Base-by-base conservation (phyloP, 2,113 vertebrate genomes). In the Struthidea cinerea region DNA sequence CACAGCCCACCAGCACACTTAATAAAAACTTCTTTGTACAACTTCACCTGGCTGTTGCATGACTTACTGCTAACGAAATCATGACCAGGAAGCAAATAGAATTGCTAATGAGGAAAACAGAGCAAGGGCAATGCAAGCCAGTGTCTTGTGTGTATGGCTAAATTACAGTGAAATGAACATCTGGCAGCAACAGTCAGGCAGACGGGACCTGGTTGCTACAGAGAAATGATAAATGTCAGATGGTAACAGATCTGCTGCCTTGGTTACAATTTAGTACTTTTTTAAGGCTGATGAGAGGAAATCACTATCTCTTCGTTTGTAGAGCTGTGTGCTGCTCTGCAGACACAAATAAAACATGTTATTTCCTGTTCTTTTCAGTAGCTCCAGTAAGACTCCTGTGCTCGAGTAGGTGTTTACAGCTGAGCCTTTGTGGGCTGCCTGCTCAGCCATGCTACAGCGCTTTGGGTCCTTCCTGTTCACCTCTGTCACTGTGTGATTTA, bases 121-220 rank as follows among this genome's bases (percentile, higher is more conserved):
- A 94, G 76, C 68, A 78, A 90, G 75, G 88, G 78, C 79, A 89
- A 27, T 33, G 59, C 64, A 81, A 94, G 47, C 32, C 85, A 28
- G 47, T 85, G 56, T 92, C 85, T 90, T 84, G 56, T 1, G 8
- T 33, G 21, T 77, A 12, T 44, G 67, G 59, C 74, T 88, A 83
- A 95, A 96, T 93, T 93, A 56, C 76, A 67, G 39, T 52, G 88
- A 84, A 92, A 94, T 75, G n/a, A 96, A 95, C 96, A 97, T 96
- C 85, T 96, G 96, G 84, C 67, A 77, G 42, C 59, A 87, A 44
- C 47, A 74, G 84, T 70, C 84, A 61, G 56, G 64, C 87, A 93
- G 82, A 73, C 86, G 68, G 92, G 73, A 87, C 60, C n/a, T 32
- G 76, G 79, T 93, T 95, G 60, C 88, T 92, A 60, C 26, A 56